These are phyloP conservation scores for Pteronotus mesoamericanus DNA, from an alignment of 2,797 vertebrate genomes.

Conservation along the genomic window DNA sequence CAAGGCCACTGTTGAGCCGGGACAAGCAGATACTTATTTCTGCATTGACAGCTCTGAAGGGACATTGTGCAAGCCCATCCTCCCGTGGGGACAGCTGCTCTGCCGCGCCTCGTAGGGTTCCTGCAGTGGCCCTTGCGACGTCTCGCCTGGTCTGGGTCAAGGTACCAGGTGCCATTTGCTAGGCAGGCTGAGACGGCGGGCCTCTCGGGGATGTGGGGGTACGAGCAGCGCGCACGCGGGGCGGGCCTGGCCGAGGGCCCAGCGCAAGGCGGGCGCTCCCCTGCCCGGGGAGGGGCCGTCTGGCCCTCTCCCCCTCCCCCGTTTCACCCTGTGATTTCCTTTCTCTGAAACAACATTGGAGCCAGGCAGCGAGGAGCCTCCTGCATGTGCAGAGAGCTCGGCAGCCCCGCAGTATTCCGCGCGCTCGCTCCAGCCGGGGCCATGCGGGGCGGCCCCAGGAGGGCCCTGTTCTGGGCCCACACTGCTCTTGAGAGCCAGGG, in stretches of 20 bases:
- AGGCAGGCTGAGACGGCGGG: neutral
- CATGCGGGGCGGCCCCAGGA: neutral
- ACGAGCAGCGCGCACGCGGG: too few species aligned
- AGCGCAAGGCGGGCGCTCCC: accelerated
- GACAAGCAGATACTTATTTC: neutral
- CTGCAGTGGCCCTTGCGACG: neutral
- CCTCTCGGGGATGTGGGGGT: neutral
- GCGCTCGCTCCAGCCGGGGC: too few species aligned
- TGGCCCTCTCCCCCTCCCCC: too few species aligned
- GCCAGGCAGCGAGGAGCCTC: neutral
- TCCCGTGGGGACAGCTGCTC: neutral
- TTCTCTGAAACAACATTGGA: neutral
- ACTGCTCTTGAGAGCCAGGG: neutral
- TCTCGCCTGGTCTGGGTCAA: neutral
- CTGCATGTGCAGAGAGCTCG: neutral
- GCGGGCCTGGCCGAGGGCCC: neutral
- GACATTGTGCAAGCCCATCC: accelerated
- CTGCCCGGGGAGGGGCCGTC: accelerated
- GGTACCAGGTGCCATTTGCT: too few species aligned
- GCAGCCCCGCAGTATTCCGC: neutral
- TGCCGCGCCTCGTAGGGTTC: accelerated
- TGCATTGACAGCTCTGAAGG: neutral
- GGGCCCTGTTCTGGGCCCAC: neutral
- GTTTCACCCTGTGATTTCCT: neutral
- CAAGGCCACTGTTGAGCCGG: neutral